These are phyloP conservation scores for Chironomus riparius DNA, from an alignment of 2,888 invertebrate genomes.

Conservation along the genomic window DNA sequence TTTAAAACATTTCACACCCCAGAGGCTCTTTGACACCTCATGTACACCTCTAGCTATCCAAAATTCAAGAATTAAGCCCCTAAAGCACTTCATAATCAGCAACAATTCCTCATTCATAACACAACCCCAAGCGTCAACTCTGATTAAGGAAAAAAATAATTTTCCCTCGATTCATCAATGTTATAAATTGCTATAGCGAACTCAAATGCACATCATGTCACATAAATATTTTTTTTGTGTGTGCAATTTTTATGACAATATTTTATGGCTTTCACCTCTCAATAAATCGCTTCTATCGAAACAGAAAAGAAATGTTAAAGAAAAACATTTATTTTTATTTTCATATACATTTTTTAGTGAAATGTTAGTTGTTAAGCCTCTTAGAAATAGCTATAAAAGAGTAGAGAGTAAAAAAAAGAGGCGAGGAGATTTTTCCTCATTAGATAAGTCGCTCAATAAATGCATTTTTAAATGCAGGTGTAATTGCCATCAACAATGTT, in stretches of 20 bases:
- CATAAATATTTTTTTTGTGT: not conserved
- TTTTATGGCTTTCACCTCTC: conserved; percentile 22
- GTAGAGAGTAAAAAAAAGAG: not conserved
- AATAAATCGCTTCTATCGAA: not conserved
- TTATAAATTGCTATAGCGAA: not conserved
- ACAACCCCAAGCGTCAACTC: not conserved
- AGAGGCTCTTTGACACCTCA: no score
- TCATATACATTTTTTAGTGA: not conserved
- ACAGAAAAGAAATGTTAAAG: not conserved
- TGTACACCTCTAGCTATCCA: not conserved
- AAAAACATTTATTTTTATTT: not conserved
- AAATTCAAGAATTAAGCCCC: not conserved
- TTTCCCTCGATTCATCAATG: not conserved
- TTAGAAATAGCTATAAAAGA: not conserved
- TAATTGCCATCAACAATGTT: conserved; percentile 10
- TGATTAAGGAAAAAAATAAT: not conserved
- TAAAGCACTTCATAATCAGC: no score
- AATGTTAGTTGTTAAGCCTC: not conserved
- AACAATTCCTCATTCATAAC: no score
- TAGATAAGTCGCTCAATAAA: conserved; percentile 18
- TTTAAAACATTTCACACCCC: no score
- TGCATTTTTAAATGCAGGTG: conserved; percentile 16
- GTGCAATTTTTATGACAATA: conserved; percentile 16
- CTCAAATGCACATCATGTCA: not conserved
- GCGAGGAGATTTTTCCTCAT: conserved; percentile 19